A percentile compares a stretch with the other conserved stretches of the same genome.
These are phyloP conservation scores for Dromiciops gliroides DNA, from an alignment of 2,113 vertebrate genomes.

Conservation along the genomic window DNA sequence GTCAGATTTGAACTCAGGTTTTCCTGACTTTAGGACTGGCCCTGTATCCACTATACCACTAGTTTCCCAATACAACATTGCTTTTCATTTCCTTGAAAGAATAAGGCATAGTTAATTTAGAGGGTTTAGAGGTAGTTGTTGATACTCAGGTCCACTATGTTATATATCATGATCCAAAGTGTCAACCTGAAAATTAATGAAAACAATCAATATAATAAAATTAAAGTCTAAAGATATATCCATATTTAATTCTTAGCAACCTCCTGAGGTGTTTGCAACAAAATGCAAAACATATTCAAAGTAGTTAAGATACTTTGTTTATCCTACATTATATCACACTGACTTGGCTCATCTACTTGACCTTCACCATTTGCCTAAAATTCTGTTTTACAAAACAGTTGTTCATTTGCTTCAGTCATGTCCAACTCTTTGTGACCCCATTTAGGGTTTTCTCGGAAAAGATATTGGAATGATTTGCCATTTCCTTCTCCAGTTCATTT, in stretches of 20 bases:
- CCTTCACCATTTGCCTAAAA: not conserved
- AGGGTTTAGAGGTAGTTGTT: not conserved
- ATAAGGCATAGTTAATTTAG: not conserved
- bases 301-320: not conserved
- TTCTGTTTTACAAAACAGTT: not conserved
- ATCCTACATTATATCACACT: not conserved
- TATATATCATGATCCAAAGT: not conserved
- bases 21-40: not conserved
- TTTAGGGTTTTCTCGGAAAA: not conserved
- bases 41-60: not conserved
- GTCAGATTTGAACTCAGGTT: too few species aligned
- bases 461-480: too few species aligned
- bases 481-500: too few species aligned
- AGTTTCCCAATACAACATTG: not conserved
- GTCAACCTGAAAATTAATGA: too few species aligned
- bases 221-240: too few species aligned
- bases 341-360: not conserved
- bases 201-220: too few species aligned
- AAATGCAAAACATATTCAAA: not conserved
- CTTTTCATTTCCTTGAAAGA: not conserved
- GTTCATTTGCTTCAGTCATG: not conserved
- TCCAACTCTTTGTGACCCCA: not conserved
- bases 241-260: not conserved
- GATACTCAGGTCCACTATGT: not conserved
- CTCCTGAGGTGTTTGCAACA: not conserved